Base-by-base conservation (phyloP, 2,797 vertebrate species). In the Gastrophryne carolinensis region DNA sequence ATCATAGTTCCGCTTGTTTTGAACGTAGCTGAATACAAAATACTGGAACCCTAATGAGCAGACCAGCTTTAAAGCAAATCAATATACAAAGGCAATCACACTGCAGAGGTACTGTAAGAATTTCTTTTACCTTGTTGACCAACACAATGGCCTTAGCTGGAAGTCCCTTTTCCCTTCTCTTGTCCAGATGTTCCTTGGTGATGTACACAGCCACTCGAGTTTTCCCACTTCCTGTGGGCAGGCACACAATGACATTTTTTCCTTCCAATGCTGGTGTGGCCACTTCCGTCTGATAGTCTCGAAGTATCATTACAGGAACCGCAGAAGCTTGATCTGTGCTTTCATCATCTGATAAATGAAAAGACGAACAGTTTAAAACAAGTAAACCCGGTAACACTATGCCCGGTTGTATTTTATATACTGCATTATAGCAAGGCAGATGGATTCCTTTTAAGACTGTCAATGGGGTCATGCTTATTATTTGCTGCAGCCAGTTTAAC, bases 91-190 rank as follows among this genome's bases (percentile, higher is more conserved):
- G n/a, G n/a, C n/a, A n/a, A n/a, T n/a, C n/a, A n/a, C n/a, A n/a
- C n/a, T n/a, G n/a, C n/a, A n/a, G n/a, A n/a, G n/a, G n/a, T n/a
- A n/a, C n/a, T n/a, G n/a, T n/a, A n/a, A n/a, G n/a, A n/a, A n/a
- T n/a, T n/a, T n/a, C n/a, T n/a, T n/a, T n/a, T 94, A 98, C 97
- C 96, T 96, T 96, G 87, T 98, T 98, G 80, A 98, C 96, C 83
- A 99, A 91, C 56, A 99, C 89, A 27, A 97, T 91, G 74, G 95
- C 96, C 89, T 98, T 99, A 77, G 92, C 93, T 15, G 79, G 66
- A 32, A 86, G 71, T 1, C 83, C 83, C 44, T 83, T 81, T 57
- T 49, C 85, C 79, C 29, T 91, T 85, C 88, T 93, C 84, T 84
- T 71, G 79, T 95, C 93, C 90, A 99, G 88, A 88, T 99, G 97